Conservation (phyloP, 2,888 invertebrate species). For the Horisme vitalbata region DNA sequence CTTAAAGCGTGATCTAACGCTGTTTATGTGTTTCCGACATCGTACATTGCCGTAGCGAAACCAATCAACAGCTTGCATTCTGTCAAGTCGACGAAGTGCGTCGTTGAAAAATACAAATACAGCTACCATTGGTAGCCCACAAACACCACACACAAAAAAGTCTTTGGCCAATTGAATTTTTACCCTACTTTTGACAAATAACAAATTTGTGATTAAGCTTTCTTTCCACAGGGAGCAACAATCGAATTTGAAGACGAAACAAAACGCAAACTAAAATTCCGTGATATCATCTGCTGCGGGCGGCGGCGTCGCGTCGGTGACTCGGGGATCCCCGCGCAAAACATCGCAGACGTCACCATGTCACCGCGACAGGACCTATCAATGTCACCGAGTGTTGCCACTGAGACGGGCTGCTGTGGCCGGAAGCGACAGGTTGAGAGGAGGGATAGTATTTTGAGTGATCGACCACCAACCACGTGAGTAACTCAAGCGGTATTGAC, state of each 20-base stretch:
- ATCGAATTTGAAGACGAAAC: conserved; percentile 74
- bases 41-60: too few species aligned
- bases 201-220: too few species aligned
- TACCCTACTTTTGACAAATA: too few species aligned
- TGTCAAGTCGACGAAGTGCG: too few species aligned
- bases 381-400: conserved; percentile 49
- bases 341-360: conserved; percentile 39
- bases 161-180: too few species aligned
- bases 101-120: too few species aligned
- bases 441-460: conserved; percentile 81
- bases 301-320: conserved; percentile 54
- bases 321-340: conserved; percentile 33
- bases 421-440: conserved; percentile 68
- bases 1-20: too few species aligned
- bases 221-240: conserved; percentile 25
- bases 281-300: conserved; percentile 70
- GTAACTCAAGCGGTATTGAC: too few species aligned
- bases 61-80: too few species aligned
- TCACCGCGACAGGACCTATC: conserved; percentile 33
- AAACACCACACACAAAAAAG: too few species aligned
- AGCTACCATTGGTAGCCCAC: too few species aligned
- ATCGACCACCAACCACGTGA: conserved; percentile 66
- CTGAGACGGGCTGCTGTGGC: conserved; percentile 67
- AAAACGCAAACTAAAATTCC: conserved; percentile 71
- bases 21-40: too few species aligned